These are phyloP conservation scores for Lateolabrax maculatus DNA, from an alignment of 2,797 vertebrate genomes.

Conservation along the genomic window DNA sequence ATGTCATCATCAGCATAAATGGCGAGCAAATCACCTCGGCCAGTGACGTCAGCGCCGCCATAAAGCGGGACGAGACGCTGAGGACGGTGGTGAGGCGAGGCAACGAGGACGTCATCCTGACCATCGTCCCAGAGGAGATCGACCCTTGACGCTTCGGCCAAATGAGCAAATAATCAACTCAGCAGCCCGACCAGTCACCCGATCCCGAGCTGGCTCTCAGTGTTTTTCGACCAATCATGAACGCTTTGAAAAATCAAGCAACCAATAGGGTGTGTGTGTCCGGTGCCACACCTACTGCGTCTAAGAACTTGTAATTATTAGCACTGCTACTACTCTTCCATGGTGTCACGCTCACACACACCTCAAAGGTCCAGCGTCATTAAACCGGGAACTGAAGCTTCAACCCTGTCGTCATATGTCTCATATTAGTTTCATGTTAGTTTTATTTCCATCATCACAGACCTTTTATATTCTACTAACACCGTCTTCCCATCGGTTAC, in stretches of 20 bases:
- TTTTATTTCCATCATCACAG: constrained; percentile 24
- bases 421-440: constrained; percentile 15
- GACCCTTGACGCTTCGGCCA: constrained; percentile 88
- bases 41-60: constrained; percentile 93
- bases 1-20: constrained; percentile 98
- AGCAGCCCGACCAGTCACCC: constrained; percentile 18
- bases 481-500: constrained; percentile 21
- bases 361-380: constrained; percentile 5
- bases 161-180: not conserved
- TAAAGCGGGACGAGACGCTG: constrained; percentile 89
- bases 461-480: constrained; percentile 44
- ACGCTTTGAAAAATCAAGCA: constrained; percentile 53
- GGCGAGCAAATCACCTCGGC: constrained; percentile 90
- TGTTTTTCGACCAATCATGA: constrained; percentile 60
- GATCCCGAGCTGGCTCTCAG: constrained; percentile 85
- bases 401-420: constrained; percentile 9
- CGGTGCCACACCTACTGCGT: constrained; percentile 49
- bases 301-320: constrained; percentile 64
- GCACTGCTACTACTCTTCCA: constrained; percentile 22
- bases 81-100: constrained; percentile 92
- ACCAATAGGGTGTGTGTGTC: constrained; percentile 45
- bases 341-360: not conserved
- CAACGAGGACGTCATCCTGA: constrained; percentile 94
- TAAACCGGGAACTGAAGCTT: constrained; percentile 44
- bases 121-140: constrained; percentile 91